phyloP scores from a whole-genome alignment of 2,113 vertebrate genomes.

The Trochalopteron elliotii region DNA sequence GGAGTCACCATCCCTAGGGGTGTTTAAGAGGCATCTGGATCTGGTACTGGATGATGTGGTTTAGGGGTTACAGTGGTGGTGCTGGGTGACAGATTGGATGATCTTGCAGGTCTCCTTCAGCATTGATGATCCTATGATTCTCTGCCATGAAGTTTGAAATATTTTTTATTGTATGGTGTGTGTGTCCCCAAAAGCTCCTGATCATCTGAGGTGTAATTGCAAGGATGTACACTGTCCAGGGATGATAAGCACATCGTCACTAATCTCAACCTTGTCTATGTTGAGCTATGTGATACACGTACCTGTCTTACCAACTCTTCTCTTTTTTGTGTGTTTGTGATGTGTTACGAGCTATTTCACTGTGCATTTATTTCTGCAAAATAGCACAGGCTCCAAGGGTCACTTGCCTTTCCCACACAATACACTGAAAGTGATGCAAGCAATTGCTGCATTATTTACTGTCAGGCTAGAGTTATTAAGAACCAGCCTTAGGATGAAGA shows the following conservation, averaged over 20 bases:
- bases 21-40: background rate
- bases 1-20: background rate
- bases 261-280: background rate
- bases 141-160: background rate
- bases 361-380: background rate
- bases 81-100: background rate
- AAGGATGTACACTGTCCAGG: background rate
- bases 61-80: background rate
- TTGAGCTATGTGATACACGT: background rate
- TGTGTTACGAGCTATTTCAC: background rate
- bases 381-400: background rate
- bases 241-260: background rate
- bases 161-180: background rate
- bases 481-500: background rate
- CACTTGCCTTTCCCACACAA: background rate
- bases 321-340: background rate
- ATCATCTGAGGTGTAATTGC: background rate
- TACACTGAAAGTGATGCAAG: background rate
- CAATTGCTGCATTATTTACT: background rate
- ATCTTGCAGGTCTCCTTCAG: background rate
- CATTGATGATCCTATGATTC: background rate
- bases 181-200: background rate
- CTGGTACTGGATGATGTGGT: background rate
- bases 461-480: constrained; percentile 14
- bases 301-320: background rate